Base-by-base conservation (phyloP, 2,113 vertebrate species). In the Natator depressus region DNA sequence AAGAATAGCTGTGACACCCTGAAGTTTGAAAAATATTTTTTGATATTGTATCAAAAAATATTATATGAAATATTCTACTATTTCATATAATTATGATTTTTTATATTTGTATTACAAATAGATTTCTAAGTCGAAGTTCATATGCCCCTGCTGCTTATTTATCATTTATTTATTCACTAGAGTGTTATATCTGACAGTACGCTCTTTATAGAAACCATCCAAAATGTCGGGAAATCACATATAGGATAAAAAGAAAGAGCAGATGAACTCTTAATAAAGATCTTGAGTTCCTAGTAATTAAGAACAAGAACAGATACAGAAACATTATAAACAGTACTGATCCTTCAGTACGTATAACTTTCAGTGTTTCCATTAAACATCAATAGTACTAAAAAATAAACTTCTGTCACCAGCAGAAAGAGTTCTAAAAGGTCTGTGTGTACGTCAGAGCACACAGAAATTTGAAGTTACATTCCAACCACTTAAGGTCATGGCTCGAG, bases 401-500 rank as follows among this genome's bases (percentile, higher is more conserved):
- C 14, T 65, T 88, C 72, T 4, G 75, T 47, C 38, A 29, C 38
- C 8, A 75, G 85, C 72, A n/a, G 1, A n/a, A 69, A 1, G 82
- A 83, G 49, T 11, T 9, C 38, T 81, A 38, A 62, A 80, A 87
- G 62, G n/a, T 80, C 11, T 29, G 11, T 20, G 9, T 7, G 57
- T 22, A 50, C 4, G 13, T 38, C 14, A 5, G 59, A 72, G 50
- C 35, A 42, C 22, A 12, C 3, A 24, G 29, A 13, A 51, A 62
- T 0, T 2, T 3, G 20, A 87, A 24, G n/a, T 50, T 69, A 53
- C 17, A 38, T 42, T 46, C 38, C 47, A 35, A 1, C 49, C 1
- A 8, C 2, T 42, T 12, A 8, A 0, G 5, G 59, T 19, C 8
- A 1, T 46, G 42, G 72, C 72, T 42, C 12, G 19, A 31, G 1